These are phyloP conservation scores for Turritopsis dohrnii DNA, from an alignment of 30 jellyfish, hydroid and myxozoan species.

Conservation along the genomic window DNA sequence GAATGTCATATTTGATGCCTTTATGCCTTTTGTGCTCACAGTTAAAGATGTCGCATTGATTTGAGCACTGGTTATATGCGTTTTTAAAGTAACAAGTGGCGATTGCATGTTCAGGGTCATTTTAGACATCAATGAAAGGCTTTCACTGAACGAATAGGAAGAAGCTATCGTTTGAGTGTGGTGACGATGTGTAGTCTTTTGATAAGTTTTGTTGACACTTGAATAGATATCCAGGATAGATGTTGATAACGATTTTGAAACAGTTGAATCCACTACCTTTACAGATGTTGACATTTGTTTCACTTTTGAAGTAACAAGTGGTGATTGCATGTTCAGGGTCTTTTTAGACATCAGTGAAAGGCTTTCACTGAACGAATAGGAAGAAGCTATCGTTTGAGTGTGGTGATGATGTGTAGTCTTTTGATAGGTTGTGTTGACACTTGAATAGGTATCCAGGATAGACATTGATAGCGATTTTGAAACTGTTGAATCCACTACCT, in stretches of 20 bases:
- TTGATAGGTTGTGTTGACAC: background rate
- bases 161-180: background rate
- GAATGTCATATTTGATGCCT: background rate
- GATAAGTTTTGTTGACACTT: background rate
- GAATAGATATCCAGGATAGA: background rate
- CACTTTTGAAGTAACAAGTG: background rate
- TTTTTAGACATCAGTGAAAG: background rate
- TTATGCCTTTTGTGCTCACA: background rate
- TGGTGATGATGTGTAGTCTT: background rate
- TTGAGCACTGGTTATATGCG: background rate
- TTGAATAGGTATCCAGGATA: background rate
- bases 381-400: background rate
- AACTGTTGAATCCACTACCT: background rate
- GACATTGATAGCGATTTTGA: background rate
- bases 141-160: background rate
- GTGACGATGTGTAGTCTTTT: background rate
- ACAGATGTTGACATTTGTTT: background rate
- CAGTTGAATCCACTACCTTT: background rate
- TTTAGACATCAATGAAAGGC: background rate
- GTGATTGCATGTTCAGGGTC: background rate
- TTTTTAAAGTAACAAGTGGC: background rate
- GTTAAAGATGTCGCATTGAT: background rate
- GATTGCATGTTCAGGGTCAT: background rate
- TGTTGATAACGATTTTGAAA: background rate
- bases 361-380: background rate